These are phyloP conservation scores for Darevskia nairensis DNA, from an alignment of 2,797 vertebrate genomes.

Conservation along the genomic window DNA sequence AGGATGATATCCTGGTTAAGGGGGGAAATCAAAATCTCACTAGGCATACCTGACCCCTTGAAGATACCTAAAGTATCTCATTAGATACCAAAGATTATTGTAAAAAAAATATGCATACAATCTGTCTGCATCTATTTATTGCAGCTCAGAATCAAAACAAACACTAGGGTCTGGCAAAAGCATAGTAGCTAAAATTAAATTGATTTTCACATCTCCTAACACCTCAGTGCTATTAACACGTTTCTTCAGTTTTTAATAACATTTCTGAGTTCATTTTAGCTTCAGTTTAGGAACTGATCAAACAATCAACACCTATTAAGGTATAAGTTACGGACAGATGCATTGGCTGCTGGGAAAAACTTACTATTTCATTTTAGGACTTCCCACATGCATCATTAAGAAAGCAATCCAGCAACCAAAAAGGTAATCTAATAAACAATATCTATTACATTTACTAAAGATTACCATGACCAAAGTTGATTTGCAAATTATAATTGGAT, in stretches of 20 bases:
- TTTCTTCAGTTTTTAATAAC: background rate
- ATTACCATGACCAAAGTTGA: background rate
- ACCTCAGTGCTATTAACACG: background rate
- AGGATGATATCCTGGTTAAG: no score
- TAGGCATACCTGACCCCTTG: background rate
- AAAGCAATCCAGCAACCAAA: background rate
- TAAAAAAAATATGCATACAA: background rate
- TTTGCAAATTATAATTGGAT: background rate
- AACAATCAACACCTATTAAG: background rate
- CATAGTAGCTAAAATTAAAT: background rate
- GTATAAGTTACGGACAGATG: background rate
- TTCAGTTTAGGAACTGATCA: background rate
- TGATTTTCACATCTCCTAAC: background rate
- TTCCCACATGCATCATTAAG: background rate
- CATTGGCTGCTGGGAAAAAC: background rate
- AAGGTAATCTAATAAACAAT: background rate
- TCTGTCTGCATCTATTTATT: background rate
- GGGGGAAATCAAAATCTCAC: background rate
- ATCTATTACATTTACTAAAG: slow-evolving; percentile 24
- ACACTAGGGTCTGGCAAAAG: background rate
- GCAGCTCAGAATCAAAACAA: background rate
- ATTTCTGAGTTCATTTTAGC: background rate
- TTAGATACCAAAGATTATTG: background rate
- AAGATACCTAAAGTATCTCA: background rate
- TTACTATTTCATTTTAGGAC: background rate